Conservation (phyloP, 1,140 invertebrate species). For the Oncopodura yosiiana region DNA sequence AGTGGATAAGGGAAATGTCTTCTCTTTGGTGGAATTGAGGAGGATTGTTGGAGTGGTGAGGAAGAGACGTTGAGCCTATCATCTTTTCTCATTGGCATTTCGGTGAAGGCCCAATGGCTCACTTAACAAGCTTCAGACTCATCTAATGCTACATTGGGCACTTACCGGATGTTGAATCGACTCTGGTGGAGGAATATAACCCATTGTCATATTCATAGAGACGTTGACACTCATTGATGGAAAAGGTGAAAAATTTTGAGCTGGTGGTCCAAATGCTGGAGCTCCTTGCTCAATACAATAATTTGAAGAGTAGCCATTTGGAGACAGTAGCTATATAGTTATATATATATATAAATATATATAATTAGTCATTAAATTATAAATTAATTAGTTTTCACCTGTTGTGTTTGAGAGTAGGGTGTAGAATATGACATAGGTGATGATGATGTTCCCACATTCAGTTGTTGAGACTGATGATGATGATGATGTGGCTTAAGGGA, state of each 20-base stretch:
- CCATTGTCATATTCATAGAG: constrained; percentile 96
- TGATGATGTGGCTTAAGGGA: constrained; percentile 31
- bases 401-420: constrained; percentile 27
- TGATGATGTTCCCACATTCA: constrained; percentile 13
- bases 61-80: no score
- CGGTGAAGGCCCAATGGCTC: no score
- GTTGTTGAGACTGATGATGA: constrained; percentile 24
- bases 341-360: background rate
- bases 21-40: no score
- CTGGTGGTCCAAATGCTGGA: constrained; percentile 10
- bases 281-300: constrained; percentile 28
- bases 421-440: constrained; percentile 29
- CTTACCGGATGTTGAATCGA: constrained; percentile 32
- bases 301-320: constrained; percentile 32
- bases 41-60: no score
- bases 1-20: no score
- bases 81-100: no score
- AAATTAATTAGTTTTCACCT: constrained; percentile 15
- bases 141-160: background rate
- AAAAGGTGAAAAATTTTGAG: constrained; percentile 43
- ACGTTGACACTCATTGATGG: constrained; percentile 91
- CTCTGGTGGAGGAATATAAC: constrained; percentile 44
- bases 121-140: background rate
- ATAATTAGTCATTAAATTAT: background rate
- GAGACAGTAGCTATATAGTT: constrained; percentile 23